Conservation (phyloP, 2,797 vertebrate genomes). For the Ctenopoma multispine region DNA sequence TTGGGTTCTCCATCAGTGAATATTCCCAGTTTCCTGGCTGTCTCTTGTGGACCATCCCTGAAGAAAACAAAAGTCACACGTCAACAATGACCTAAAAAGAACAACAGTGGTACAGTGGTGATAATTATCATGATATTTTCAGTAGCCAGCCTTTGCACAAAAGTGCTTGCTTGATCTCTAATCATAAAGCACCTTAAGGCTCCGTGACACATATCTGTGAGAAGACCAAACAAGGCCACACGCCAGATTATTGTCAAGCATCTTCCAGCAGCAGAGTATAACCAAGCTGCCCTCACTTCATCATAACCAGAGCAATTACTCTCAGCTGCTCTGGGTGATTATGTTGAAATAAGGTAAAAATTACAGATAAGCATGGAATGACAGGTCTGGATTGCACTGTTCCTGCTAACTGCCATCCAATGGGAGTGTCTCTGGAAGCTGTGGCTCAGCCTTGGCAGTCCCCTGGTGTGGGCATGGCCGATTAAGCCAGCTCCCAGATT, state of each 20-base stretch:
- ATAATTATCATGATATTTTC: slow-evolving; percentile 3
- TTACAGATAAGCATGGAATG: slow-evolving; percentile 60
- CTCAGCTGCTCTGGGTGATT: slow-evolving; percentile 50
- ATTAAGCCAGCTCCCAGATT: slow-evolving; percentile 81
- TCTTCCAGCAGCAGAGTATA: slow-evolving; percentile 35
- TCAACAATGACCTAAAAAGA: slow-evolving; percentile 24
- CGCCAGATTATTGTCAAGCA: slow-evolving; percentile 52
- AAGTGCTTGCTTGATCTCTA: slow-evolving; percentile 8
- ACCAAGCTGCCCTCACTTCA: slow-evolving; percentile 53
- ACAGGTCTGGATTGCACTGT: slow-evolving; percentile 62
- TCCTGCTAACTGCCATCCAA: slow-evolving; percentile 65
- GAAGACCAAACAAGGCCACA: slow-evolving; percentile 34
- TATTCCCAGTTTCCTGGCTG: slow-evolving; percentile 91
- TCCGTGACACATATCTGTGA: slow-evolving; percentile 29
- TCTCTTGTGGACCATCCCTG: slow-evolving; percentile 96
- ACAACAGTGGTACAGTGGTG: slow-evolving; percentile 1
- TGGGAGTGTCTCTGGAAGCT: slow-evolving; percentile 70
- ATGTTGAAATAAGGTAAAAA: slow-evolving; percentile 70
- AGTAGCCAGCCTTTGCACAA: slow-evolving; percentile 15
- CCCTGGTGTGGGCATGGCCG: slow-evolving; percentile 71
- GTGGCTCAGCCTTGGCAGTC: slow-evolving; percentile 73
- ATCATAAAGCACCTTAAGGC: slow-evolving; percentile 20
- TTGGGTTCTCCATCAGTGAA: slow-evolving; percentile 92
- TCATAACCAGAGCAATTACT: slow-evolving; percentile 56
- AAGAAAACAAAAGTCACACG: slow-evolving; percentile 21